Evolutionary conservation across 1,140 invertebrate genomes (phyloP).

Genomic region (Episyrphus balteatus): DNA sequence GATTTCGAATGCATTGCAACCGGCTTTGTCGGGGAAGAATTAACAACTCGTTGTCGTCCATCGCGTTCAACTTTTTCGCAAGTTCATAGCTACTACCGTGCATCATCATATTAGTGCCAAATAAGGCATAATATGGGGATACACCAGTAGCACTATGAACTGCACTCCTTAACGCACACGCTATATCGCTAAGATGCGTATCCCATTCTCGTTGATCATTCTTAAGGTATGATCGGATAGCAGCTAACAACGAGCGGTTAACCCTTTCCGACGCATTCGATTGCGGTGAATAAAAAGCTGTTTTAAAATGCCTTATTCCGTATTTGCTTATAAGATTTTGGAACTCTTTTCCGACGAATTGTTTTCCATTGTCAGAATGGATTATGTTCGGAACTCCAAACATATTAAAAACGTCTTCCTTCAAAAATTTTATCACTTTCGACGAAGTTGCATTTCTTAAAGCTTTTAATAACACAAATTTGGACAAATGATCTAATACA

Average conservation of each 20-base stretch:
- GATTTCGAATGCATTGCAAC: no score
- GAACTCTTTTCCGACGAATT: neutral
- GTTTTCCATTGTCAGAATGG: conserved; percentile 5
- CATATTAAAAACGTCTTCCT: neutral
- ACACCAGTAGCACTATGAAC: neutral
- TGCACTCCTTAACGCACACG: neutral
- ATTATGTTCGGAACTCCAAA: conserved; percentile 6
- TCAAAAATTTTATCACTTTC: neutral
- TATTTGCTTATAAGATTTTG: neutral
- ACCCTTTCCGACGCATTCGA: neutral
- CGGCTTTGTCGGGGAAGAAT: no score
- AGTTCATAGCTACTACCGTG: neutral
- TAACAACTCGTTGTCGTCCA: neutral
- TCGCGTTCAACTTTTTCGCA: neutral
- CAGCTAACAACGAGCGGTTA: neutral
- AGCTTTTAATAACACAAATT: conserved; percentile 4
- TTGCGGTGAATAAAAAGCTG: neutral
- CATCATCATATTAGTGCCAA: conserved; percentile 1
- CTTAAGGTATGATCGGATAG: neutral
- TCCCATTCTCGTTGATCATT: conserved; percentile 4
- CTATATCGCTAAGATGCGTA: neutral
- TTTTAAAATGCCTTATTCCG: conserved; percentile 3
- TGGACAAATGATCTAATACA: conserved; percentile 5
- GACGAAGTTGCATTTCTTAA: neutral
- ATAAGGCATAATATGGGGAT: neutral